Base-by-base conservation (phyloP, 2,113 vertebrate species). In the Plecotus auritus region DNA sequence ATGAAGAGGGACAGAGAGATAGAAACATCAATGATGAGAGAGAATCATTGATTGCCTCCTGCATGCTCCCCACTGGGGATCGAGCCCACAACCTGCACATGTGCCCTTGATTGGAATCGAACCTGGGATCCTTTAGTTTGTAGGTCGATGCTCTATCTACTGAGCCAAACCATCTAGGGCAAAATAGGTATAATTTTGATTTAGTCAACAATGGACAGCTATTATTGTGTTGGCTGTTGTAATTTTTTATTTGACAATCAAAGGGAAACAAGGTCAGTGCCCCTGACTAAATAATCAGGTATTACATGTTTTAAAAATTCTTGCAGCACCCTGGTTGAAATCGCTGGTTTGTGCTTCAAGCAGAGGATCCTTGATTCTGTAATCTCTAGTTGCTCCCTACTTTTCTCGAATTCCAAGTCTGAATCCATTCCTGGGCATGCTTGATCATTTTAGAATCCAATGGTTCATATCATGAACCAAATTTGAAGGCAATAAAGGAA, bases 401-500 rank as follows among this genome's bases (percentile, higher is more conserved):
- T 91, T 59, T 87, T 93, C 64, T 74, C 74, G 18, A 47, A 51
- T 59, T 61, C 59, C 49, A 87, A 23, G 40, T 72, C 20, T 90
- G 22, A 49, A 11, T 88, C 70, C 66, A 4, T 74, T 93, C 9
- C 14, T 96, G 37, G 22, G 20, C 40, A 73, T 88, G 9, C 47
- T 20, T 40, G 28, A 74, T 49, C 11, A 47, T 93, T 72, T 85
- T 86, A 78, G 73, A 20, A 80, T 54, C 59, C 30, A 16, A 10
- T 88, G 49, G 23, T 81, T 95, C 42, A 61, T 92, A 70, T 59
- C 17, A 74, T 54, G 16, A 74, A 69, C 7, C 40, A 70, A 64
- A 87, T 87, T 77, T 70, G 92, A 81, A 91, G 73, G 47, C 56
- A 90, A 22, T 81, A 85, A 88, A 74, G 76, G 81, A 88, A 77